Percentiles rank a stretch among this genome's conserved stretches.
These are phyloP conservation scores for Triplophysa tibetana DNA, from an alignment of 2,113 vertebrate genomes.

Conservation along the genomic window DNA sequence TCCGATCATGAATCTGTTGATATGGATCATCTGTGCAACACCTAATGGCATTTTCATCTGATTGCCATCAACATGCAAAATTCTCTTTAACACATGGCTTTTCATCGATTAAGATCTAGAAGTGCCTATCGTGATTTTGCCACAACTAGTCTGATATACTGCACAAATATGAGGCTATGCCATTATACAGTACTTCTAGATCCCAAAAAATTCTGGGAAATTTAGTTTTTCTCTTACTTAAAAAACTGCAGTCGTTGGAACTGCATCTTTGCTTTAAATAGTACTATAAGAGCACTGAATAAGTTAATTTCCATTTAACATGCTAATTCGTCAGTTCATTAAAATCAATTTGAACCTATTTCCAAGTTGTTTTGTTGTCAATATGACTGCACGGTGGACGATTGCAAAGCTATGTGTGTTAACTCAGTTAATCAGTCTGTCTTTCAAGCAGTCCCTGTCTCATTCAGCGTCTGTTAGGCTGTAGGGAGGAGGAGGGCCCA, in stretches of 20 bases:
- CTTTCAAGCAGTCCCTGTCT: slow-evolving; percentile 35
- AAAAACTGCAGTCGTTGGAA: slow-evolving; percentile 27
- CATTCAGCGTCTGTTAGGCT: slow-evolving; percentile 73
- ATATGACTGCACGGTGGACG: background rate
- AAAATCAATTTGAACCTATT: slow-evolving; percentile 19
- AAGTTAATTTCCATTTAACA: slow-evolving; percentile 28
- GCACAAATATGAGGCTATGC: slow-evolving; percentile 41
- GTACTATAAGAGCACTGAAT: slow-evolving; percentile 22
- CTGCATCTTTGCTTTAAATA: slow-evolving; percentile 36
- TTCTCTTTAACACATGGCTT: slow-evolving; percentile 68
- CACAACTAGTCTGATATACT: slow-evolving; percentile 47
- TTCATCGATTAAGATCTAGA: slow-evolving; percentile 56
- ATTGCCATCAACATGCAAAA: slow-evolving; percentile 61
- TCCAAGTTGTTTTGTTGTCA: slow-evolving; percentile 23
- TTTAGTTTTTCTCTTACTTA: background rate
- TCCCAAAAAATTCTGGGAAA: slow-evolving; percentile 32
- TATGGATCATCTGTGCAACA: slow-evolving; percentile 28
- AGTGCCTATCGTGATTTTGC: slow-evolving; percentile 44
- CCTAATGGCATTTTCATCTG: slow-evolving; percentile 17
- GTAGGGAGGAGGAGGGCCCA: slow-evolving; percentile 72
- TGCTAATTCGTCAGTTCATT: slow-evolving; percentile 30
- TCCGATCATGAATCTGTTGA: slow-evolving; percentile 6
- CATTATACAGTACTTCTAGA: slow-evolving; percentile 39
- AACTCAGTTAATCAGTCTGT: slow-evolving; percentile 12
- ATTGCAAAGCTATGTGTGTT: slow-evolving; percentile 25